Percentiles rank a stretch among this genome's conserved stretches.
Conservation (phyloP, 2,797 vertebrate genomes). For the Sebastes steindachneri region DNA sequence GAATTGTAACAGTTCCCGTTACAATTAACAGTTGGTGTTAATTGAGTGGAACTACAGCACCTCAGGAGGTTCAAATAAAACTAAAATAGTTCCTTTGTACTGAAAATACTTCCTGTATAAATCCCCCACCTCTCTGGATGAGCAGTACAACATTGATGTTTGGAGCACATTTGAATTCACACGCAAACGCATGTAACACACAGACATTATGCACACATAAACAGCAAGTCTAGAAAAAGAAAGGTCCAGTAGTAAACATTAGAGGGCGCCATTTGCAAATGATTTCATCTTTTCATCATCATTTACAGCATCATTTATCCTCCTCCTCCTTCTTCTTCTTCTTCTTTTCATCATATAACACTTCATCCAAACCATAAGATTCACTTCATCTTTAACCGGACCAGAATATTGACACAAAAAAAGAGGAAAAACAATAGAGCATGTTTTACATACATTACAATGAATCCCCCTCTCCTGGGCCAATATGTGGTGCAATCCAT, state of each 20-base stretch:
- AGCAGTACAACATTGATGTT: constrained; percentile 20
- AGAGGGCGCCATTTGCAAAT: constrained; percentile 62
- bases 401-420: constrained; percentile 14
- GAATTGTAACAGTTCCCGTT: background rate
- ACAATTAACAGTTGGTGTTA: background rate
- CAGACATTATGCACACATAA: constrained; percentile 21
- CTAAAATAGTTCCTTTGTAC: background rate
- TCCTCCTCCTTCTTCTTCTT: background rate
- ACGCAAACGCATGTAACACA: constrained; percentile 34
- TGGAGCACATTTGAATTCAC: constrained; percentile 21
- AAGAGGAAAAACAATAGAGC: background rate
- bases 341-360: constrained; percentile 1
- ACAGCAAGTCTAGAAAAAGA: constrained; percentile 11
- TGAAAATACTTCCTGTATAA: background rate
- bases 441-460: constrained; percentile 30
- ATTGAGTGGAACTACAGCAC: background rate
- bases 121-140: constrained; percentile 1
- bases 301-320: constrained; percentile 1
- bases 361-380: constrained; percentile 10
- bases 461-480: constrained; percentile 34
- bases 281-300: constrained; percentile 13
- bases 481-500: constrained; percentile 63
- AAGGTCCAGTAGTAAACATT: constrained; percentile 63
- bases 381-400: constrained; percentile 17
- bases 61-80: constrained; percentile 7